Evolutionary conservation across 2,113 vertebrate genomes (phyloP).

Genomic region (Symphodus melops): DNA sequence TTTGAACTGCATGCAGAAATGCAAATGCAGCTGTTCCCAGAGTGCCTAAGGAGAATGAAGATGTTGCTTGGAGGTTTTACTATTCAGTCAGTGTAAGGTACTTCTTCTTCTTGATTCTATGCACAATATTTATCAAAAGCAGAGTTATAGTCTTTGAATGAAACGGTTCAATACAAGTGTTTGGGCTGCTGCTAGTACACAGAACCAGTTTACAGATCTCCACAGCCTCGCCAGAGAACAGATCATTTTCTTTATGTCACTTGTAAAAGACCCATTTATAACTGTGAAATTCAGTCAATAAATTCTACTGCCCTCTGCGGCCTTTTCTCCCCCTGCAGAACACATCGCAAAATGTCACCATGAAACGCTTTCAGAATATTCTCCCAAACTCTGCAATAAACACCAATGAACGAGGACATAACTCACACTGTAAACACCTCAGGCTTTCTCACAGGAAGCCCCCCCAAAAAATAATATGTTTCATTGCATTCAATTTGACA

Average conservation of each 20-base stretch:
- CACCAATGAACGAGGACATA: slow-evolving; percentile 47
- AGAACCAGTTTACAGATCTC: slow-evolving; percentile 61
- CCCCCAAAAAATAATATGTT: slow-evolving; percentile 51
- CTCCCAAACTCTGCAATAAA: slow-evolving; percentile 65
- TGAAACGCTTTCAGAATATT: slow-evolving; percentile 66
- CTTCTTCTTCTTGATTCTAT: slow-evolving; percentile 2
- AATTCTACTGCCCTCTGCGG: slow-evolving; percentile 75
- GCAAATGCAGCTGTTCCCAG: neutral
- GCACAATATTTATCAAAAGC: slow-evolving; percentile 40
- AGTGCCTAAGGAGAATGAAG: slow-evolving; percentile 33
- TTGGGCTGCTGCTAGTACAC: slow-evolving; percentile 36
- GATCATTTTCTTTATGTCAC: slow-evolving; percentile 77
- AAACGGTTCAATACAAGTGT: slow-evolving; percentile 44
- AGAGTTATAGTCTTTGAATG: slow-evolving; percentile 26
- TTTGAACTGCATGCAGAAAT: slow-evolving; percentile 19
- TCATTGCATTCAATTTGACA: slow-evolving; percentile 57
- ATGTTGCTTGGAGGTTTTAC: neutral
- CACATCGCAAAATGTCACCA: slow-evolving; percentile 74
- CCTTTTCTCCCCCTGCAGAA: slow-evolving; percentile 66
- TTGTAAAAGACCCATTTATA: slow-evolving; percentile 83
- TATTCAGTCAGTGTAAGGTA: slow-evolving; percentile 24
- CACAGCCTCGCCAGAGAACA: slow-evolving; percentile 52
- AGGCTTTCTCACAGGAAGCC: slow-evolving; percentile 38
- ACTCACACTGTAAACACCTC: slow-evolving; percentile 63
- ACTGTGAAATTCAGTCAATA: slow-evolving; percentile 81